phyloP scores from a whole-genome alignment of 2,888 invertebrate species.

The Eristalis intricaria region DNA sequence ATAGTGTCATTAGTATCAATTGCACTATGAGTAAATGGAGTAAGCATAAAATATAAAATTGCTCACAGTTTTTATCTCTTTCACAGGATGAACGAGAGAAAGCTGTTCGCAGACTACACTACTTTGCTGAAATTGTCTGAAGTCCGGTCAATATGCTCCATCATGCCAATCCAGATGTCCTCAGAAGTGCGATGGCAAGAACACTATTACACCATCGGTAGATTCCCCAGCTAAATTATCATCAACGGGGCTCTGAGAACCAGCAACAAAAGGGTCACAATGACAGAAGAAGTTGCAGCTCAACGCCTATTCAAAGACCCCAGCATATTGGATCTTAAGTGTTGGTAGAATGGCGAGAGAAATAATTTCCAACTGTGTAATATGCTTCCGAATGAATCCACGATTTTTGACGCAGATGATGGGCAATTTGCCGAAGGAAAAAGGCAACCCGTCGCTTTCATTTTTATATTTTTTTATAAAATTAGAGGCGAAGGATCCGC shows the following conservation, averaged over 20 bases:
- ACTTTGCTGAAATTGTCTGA: constrained; percentile 14
- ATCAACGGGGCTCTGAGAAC: neutral
- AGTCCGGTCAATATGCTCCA: constrained; percentile 12
- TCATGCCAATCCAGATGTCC: constrained; percentile 15
- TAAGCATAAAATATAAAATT: constrained; percentile 4
- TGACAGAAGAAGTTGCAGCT: constrained; percentile 2
- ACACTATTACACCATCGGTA: neutral
- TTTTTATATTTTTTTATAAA: no score
- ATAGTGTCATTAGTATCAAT: constrained; percentile 2
- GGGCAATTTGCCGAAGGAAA: no score
- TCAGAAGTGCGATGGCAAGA: constrained; percentile 21
- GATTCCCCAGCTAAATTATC: neutral
- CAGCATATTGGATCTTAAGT: no score
- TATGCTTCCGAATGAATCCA: no score
- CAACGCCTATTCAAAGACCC: no score
- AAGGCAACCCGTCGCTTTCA: no score
- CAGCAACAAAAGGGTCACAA: neutral
- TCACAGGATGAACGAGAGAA: constrained; percentile 9
- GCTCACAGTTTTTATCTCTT: neutral
- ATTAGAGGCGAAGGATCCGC: no score
- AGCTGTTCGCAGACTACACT: neutral
- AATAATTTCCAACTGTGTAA: no score
- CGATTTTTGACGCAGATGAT: no score
- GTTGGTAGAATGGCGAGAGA: no score
- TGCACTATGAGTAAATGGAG: constrained; percentile 25